Conservation (phyloP, 2,113 vertebrate genomes). For the Limnothrissa miodon region DNA sequence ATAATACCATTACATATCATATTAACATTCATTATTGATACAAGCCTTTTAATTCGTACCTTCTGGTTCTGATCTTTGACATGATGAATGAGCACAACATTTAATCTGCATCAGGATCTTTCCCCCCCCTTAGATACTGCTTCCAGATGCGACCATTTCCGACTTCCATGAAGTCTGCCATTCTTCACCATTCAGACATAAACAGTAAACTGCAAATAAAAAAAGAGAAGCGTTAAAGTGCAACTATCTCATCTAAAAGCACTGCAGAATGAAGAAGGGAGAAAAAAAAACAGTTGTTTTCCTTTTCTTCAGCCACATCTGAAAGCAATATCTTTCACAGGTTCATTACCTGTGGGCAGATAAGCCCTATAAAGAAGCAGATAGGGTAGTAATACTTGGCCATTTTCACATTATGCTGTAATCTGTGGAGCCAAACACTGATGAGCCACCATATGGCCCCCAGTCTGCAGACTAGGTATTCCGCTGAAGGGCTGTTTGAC, state of each 20-base stretch:
- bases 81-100: background rate
- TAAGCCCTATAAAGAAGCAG: background rate
- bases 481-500: background rate
- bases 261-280: background rate
- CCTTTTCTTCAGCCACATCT: background rate
- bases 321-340: background rate
- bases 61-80: too few species aligned
- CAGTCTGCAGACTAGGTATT: background rate
- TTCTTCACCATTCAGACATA: background rate
- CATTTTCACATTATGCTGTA: conserved; percentile 6
- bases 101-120: too few species aligned
- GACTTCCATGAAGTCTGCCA: background rate
- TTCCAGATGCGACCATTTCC: too few species aligned
- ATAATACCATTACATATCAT: too few species aligned
- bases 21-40: too few species aligned
- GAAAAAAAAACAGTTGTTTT: background rate
- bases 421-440: background rate
- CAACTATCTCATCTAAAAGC: background rate
- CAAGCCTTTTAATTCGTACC: background rate
- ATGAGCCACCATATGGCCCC: background rate
- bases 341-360: background rate
- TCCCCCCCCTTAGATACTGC: too few species aligned
- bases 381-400: background rate
- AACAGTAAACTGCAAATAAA: background rate
- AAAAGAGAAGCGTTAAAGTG: background rate